Conservation (phyloP, 1,140 invertebrate species). For the Anagrus nilaparvatae region DNA sequence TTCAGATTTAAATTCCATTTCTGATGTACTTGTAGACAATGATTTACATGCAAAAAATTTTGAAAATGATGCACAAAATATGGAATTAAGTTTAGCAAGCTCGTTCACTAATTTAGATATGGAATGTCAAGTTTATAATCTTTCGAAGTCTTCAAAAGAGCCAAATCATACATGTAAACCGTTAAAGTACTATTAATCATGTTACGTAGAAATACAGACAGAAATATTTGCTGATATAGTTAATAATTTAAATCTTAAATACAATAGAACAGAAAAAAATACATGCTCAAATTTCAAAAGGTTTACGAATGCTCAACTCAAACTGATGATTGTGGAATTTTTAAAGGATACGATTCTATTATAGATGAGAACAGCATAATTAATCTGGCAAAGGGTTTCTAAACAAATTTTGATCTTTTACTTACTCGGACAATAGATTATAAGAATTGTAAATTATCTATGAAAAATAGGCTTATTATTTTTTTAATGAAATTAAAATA, state of each 20-base stretch:
- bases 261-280: background rate
- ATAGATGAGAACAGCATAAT: background rate
- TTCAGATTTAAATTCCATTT: too few relatives aligned
- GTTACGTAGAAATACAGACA: background rate
- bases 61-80: too few relatives aligned
- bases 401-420: background rate
- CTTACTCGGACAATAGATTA: background rate
- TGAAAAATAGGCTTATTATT: slow-evolving; percentile 4
- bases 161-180: background rate
- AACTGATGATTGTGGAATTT: background rate
- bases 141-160: background rate
- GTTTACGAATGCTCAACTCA: background rate
- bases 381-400: background rate
- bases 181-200: background rate
- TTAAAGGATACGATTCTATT: background rate
- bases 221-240: background rate
- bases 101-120: background rate
- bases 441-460: background rate
- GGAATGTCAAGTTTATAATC: background rate
- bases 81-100: background rate
- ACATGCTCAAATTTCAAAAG: too few relatives aligned
- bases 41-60: too few relatives aligned
- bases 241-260: background rate
- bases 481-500: slow-evolving; percentile 26
- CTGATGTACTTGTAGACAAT: too few relatives aligned